These are phyloP conservation scores for Drosophila seguyi DNA, from an alignment of 1,140 invertebrate genomes.

Conservation along the genomic window DNA sequence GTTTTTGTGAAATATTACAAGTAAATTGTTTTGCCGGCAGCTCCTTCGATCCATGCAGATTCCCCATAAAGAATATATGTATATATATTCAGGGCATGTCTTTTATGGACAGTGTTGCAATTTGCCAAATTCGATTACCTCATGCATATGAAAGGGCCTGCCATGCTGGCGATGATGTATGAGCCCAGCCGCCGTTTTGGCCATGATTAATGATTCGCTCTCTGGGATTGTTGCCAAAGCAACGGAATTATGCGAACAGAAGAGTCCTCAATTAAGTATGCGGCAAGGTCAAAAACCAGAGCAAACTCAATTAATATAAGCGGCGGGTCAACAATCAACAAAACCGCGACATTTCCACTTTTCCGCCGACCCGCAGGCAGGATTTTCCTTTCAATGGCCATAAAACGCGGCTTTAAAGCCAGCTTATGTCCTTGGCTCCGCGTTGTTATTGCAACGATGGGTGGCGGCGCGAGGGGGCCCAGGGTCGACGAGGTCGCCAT, in stretches of 20 bases:
- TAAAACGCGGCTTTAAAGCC: slow-evolving; percentile 66
- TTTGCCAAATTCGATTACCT: slow-evolving; percentile 74
- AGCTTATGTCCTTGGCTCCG: slow-evolving; percentile 62
- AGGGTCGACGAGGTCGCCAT: slow-evolving; percentile 46
- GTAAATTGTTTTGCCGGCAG: slow-evolving; percentile 69
- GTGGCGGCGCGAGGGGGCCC: not conserved
- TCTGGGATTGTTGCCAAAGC: slow-evolving; percentile 47
- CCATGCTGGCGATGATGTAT: slow-evolving; percentile 57
- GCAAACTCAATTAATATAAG: slow-evolving; percentile 82
- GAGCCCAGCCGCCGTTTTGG: slow-evolving; percentile 22
- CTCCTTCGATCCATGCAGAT: slow-evolving; percentile 62
- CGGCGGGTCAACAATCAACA: slow-evolving; percentile 68
- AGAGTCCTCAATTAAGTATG: slow-evolving; percentile 55
- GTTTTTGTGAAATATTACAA: slow-evolving; percentile 79
- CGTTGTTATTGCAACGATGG: slow-evolving; percentile 19
- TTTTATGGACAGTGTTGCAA: slow-evolving; percentile 77
- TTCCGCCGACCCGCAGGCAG: slow-evolving; percentile 8
- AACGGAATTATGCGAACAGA: slow-evolving; percentile 18
- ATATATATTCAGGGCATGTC: slow-evolving; percentile 67
- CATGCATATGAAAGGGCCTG: slow-evolving; percentile 69
- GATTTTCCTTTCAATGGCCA: slow-evolving; percentile 43
- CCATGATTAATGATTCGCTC: slow-evolving; percentile 52
- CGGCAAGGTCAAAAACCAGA: slow-evolving; percentile 73
- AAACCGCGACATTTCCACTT: slow-evolving; percentile 25
- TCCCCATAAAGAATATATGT: slow-evolving; percentile 40